These are phyloP conservation scores for Lamellibrachia columna DNA, from an alignment of 2,888 invertebrate genomes.

Conservation along the genomic window DNA sequence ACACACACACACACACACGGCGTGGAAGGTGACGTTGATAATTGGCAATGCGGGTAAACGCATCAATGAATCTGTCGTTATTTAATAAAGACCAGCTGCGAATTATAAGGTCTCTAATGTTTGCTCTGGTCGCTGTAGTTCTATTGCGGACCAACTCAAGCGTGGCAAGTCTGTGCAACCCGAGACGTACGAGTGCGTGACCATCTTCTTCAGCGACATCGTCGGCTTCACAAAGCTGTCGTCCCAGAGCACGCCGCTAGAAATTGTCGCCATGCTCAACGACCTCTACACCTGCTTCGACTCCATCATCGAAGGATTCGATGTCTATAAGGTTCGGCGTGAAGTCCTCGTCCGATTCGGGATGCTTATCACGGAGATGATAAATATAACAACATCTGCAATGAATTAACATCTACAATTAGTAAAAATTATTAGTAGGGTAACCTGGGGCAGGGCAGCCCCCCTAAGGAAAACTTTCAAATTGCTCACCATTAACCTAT, in stretches of 20 bases:
- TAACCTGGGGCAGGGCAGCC: too few relatives aligned
- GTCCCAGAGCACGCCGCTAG: constrained; percentile 17
- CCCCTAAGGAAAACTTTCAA: too few relatives aligned
- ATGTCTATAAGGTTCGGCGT: constrained; percentile 21
- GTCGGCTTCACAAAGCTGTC: constrained; percentile 22
- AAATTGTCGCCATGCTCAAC: constrained; percentile 24
- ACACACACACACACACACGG: background rate
- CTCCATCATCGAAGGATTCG: constrained; percentile 21
- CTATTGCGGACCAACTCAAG: constrained; percentile 23
- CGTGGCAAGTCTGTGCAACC: constrained; percentile 12
- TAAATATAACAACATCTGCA: background rate
- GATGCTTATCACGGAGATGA: background rate
- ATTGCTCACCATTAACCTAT: too few relatives aligned
- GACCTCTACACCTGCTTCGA: constrained; percentile 25
- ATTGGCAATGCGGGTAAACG: background rate
- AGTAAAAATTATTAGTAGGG: too few relatives aligned
- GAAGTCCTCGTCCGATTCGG: background rate
- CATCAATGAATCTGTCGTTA: too few relatives aligned
- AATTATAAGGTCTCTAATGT: background rate
- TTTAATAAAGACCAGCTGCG: too few relatives aligned
- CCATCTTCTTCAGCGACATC: constrained; percentile 23
- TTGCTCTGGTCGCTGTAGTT: background rate
- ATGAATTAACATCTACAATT: too few relatives aligned
- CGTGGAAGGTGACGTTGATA: background rate
- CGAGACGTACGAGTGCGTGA: constrained; percentile 19